phyloP scores from a whole-genome alignment of 2,888 invertebrate species.

The Apotomis capreana region DNA sequence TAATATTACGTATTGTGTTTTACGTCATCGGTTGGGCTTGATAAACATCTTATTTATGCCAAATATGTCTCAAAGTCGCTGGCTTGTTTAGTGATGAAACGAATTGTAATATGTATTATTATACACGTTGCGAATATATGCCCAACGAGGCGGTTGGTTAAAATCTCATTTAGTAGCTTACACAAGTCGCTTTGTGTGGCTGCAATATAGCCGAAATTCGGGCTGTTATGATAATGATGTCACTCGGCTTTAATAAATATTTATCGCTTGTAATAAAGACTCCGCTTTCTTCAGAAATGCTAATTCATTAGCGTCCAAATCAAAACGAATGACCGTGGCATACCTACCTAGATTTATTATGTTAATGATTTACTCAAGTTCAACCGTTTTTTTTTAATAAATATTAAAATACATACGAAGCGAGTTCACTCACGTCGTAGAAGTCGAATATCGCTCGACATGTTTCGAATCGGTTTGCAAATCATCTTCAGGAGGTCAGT shows the following conservation, averaged over 20 bases:
- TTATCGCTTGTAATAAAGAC: conserved; percentile 7
- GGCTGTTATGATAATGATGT: not conserved
- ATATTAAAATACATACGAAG: no score
- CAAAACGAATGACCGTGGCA: not conserved
- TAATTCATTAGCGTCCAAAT: not conserved
- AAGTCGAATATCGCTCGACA: no score
- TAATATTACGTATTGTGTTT: conserved; percentile 58
- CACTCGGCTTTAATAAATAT: not conserved
- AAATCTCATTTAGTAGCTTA: conserved; percentile 21
- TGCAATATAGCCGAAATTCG: not conserved
- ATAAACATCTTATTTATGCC: conserved; percentile 47
- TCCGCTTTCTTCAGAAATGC: not conserved
- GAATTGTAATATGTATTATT: conserved; percentile 7
- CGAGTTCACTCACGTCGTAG: no score
- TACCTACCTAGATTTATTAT: no score
- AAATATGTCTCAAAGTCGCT: conserved; percentile 44
- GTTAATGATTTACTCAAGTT: not conserved
- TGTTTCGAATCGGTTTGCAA: no score
- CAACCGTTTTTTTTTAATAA: no score
- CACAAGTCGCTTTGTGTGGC: conserved; percentile 15
- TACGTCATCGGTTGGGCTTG: conserved; percentile 54
- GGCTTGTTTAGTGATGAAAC: conserved; percentile 9
- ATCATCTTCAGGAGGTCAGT: no score
- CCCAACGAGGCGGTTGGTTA: conserved; percentile 1
- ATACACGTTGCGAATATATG: conserved; percentile 1